Percentiles rank a stretch among this genome's conserved stretches.
phyloP scores from a whole-genome alignment of 2,888 invertebrate species.

The Cheilosia impressa region DNA sequence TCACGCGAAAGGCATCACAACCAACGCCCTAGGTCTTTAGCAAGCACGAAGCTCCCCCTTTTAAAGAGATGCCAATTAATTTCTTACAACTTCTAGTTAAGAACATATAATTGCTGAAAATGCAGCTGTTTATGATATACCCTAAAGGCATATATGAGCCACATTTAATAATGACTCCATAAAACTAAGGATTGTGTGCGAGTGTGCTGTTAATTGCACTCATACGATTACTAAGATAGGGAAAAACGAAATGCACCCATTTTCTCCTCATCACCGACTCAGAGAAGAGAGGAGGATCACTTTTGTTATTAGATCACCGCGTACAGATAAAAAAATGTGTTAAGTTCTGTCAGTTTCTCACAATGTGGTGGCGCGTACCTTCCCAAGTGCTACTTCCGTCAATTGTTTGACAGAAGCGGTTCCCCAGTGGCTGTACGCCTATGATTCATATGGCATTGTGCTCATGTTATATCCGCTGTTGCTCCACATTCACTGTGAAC shows the following conservation, averaged over 20 bases:
- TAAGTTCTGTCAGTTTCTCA: constrained; percentile 53
- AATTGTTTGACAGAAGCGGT: constrained; percentile 42
- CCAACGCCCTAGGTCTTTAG: too few relatives aligned
- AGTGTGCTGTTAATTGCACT: constrained; percentile 49
- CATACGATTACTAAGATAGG: constrained; percentile 31
- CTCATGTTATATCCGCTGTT: constrained; percentile 20
- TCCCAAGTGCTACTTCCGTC: constrained; percentile 58
- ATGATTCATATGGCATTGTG: constrained; percentile 20
- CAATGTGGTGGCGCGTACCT: constrained; percentile 27
- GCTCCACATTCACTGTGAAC: constrained; percentile 46
- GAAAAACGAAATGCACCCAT: constrained; percentile 14
- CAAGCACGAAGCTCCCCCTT: too few relatives aligned
- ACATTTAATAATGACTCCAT: constrained; percentile 31
- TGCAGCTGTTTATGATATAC: not conserved
- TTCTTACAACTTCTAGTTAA: not conserved
- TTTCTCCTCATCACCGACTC: constrained; percentile 21
- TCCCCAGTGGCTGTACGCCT: not conserved
- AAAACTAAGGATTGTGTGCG: constrained; percentile 9
- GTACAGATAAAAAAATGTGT: constrained; percentile 47
- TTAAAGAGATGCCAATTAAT: not conserved
- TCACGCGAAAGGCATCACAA: too few relatives aligned
- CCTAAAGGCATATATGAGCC: not conserved
- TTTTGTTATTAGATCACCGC: constrained; percentile 46
- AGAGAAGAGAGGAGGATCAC: constrained; percentile 21
- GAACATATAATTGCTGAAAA: not conserved